Conservation (phyloP, 1,140 invertebrate species). For the Teleogryllus occipitalis region DNA sequence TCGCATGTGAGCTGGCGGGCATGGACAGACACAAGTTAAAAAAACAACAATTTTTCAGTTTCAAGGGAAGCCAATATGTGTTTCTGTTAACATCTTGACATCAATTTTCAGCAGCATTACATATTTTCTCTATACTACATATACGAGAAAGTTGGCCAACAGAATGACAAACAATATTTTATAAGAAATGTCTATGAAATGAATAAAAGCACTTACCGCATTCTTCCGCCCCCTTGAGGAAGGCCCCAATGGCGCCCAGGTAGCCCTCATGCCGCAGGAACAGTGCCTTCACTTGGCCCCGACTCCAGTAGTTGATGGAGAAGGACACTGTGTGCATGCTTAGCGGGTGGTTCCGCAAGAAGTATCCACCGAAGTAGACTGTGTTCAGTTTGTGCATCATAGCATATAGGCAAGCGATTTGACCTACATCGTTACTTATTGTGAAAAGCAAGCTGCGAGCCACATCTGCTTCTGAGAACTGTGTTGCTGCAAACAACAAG, state of each 20-base stretch:
- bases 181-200: too few relatives aligned
- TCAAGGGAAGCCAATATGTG: too few relatives aligned
- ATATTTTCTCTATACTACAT: too few relatives aligned
- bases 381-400: constrained; percentile 53
- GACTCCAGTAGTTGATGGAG: constrained; percentile 69
- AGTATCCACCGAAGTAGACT: constrained; percentile 70
- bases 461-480: constrained; percentile 52
- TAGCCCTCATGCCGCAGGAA: constrained; percentile 73
- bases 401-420: constrained; percentile 64
- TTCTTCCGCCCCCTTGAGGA: constrained; percentile 60
- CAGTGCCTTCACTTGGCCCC: constrained; percentile 58
- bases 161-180: too few relatives aligned
- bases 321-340: constrained; percentile 69
- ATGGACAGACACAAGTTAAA: too few relatives aligned
- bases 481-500: constrained; percentile 21
- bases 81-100: too few relatives aligned
- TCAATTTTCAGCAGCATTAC: too few relatives aligned
- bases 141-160: too few relatives aligned
- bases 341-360: constrained; percentile 63
- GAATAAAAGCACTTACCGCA: constrained; percentile 29
- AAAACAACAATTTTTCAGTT: too few relatives aligned
- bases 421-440: constrained; percentile 72
- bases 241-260: constrained; percentile 68
- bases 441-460: constrained; percentile 62
- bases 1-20: too few relatives aligned